Conservation (phyloP, 2,797 vertebrate genomes). For the Myiotriccus ornatus region DNA sequence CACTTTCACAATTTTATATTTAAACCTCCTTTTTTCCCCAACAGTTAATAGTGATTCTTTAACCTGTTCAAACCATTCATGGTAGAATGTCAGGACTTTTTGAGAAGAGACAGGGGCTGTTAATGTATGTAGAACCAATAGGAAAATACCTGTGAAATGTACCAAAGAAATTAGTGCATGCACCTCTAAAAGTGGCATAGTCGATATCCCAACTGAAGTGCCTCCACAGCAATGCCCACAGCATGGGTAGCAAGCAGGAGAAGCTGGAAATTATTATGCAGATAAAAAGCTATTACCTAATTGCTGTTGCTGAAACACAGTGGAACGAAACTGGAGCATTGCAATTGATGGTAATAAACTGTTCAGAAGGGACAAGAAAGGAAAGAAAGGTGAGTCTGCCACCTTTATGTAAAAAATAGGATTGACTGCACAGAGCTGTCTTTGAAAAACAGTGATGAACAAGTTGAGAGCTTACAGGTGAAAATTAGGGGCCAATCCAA, state of each 20-base stretch:
- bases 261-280: not conserved
- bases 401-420: not conserved
- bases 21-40: not conserved
- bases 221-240: not conserved
- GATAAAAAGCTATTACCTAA: not conserved
- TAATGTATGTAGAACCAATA: not conserved
- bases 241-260: not conserved
- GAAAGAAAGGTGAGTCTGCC: not conserved
- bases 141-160: not conserved
- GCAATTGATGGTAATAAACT: not conserved
- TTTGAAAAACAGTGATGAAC: not conserved
- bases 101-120: not conserved
- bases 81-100: not conserved
- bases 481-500: not conserved
- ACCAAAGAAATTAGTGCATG: not conserved
- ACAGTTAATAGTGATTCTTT: not conserved
- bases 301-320: accelerated
- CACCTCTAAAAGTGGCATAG: not conserved
- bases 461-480: not conserved
- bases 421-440: not conserved
- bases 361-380: not conserved
- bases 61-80: not conserved
- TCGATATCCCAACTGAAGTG: not conserved
- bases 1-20: not conserved
- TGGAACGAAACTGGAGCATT: not conserved